Percentiles rank a stretch among this genome's conserved stretches.
Evolutionary conservation across 2,797 vertebrate genomes (phyloP).

Genomic region (Echiichthys vipera): DNA sequence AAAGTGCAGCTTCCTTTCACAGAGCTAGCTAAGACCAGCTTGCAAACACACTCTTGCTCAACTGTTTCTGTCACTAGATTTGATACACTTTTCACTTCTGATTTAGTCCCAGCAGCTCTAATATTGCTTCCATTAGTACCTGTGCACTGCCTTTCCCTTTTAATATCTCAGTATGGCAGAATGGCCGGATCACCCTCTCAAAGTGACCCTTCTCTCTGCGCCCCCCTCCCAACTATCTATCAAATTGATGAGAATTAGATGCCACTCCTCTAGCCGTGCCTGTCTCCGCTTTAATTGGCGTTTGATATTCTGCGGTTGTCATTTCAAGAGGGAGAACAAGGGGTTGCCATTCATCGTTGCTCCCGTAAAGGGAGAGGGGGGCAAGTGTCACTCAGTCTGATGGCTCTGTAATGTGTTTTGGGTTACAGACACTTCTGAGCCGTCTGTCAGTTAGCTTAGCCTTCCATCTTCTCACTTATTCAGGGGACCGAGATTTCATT

Average conservation of each 20-base stretch:
- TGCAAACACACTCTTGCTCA: conserved; percentile 14
- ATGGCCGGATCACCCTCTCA: conserved; percentile 52
- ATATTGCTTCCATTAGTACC: conserved; percentile 46
- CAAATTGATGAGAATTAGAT: conserved; percentile 79
- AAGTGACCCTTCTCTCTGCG: conserved; percentile 65
- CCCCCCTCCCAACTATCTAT: conserved; percentile 32
- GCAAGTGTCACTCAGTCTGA: conserved; percentile 76
- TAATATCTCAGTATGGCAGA: conserved; percentile 51
- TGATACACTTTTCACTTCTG: conserved; percentile 49
- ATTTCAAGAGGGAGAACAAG: conserved; percentile 77
- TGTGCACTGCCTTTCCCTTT: conserved; percentile 54
- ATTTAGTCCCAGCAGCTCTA: conserved; percentile 39
- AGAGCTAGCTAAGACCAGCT: neutral
- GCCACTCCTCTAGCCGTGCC: conserved; percentile 75
- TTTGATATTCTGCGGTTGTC: conserved; percentile 84
- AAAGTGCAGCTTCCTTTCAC: conserved; percentile 1
- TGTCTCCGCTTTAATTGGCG: conserved; percentile 81
- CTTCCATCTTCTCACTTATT: conserved; percentile 62
- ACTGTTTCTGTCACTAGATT: conserved; percentile 27
- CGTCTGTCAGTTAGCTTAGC: conserved; percentile 73
- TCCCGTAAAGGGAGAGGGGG: conserved; percentile 59
- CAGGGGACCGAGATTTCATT: conserved; percentile 69
- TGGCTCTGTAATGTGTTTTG: conserved; percentile 81
- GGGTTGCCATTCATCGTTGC: conserved; percentile 70
- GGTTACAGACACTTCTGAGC: conserved; percentile 65